These are phyloP conservation scores for Cardinalis cardinalis DNA, from an alignment of 2,113 vertebrate genomes.

Conservation along the genomic window DNA sequence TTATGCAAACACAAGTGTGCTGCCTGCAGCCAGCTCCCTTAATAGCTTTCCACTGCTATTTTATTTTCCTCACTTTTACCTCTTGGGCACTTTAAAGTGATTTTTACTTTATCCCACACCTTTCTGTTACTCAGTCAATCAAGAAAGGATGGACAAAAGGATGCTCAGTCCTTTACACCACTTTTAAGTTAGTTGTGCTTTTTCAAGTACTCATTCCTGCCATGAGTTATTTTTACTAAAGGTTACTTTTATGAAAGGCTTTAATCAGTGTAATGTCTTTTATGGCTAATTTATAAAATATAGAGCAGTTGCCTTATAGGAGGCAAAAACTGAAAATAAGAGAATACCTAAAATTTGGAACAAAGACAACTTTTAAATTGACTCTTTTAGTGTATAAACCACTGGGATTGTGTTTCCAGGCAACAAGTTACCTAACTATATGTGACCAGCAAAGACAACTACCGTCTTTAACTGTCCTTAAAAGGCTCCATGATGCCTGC, in stretches of 20 bases:
- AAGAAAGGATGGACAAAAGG: neutral
- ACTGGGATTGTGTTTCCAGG: conserved; percentile 28
- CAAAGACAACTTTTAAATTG: conserved; percentile 19
- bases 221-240: neutral
- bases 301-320: neutral
- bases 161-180: neutral
- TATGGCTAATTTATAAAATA: neutral
- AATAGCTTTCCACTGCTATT: conserved; percentile 1
- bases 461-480: neutral
- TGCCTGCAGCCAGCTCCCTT: conserved; percentile 28
- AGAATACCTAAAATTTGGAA: neutral
- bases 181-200: neutral
- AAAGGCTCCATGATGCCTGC: neutral
- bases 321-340: neutral
- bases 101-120: neutral
- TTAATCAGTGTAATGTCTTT: neutral
- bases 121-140: conserved; percentile 14
- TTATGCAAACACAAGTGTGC: conserved; percentile 49
- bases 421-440: conserved; percentile 38
- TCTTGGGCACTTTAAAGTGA: neutral
- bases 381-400: neutral
- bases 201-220: neutral
- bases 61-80: conserved; percentile 28
- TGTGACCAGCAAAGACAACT: conserved; percentile 29
- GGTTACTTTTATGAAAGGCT: neutral